Evolutionary conservation across 2,888 invertebrate genomes (phyloP).

Genomic region (Pseudolycoriella hygida): DNA sequence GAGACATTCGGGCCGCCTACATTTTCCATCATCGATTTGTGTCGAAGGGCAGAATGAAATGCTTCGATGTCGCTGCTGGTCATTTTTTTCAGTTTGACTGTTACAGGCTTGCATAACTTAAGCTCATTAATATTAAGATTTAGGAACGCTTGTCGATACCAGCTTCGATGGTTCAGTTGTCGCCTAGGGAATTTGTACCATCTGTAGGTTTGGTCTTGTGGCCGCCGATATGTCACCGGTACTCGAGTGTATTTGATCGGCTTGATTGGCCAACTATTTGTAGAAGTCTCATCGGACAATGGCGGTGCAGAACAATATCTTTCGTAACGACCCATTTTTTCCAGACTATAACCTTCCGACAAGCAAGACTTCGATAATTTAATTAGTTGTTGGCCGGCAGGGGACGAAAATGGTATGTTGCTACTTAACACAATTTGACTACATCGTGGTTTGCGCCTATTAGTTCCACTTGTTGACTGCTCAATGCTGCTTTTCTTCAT

Average conservation of each 20-base stretch:
- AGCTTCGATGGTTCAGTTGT: slow-evolving; percentile 20
- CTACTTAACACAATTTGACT: slow-evolving; percentile 30
- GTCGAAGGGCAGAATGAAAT: background rate
- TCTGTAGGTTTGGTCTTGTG: slow-evolving; percentile 20
- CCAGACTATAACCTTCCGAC: slow-evolving; percentile 29
- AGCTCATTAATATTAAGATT: slow-evolving; percentile 23
- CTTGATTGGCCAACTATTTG: slow-evolving; percentile 5
- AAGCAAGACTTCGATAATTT: slow-evolving; percentile 31
- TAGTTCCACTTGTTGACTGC: slow-evolving; percentile 15
- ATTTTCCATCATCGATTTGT: background rate
- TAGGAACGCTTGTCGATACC: slow-evolving; percentile 22
- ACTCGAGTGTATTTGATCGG: slow-evolving; percentile 18
- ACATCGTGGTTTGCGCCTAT: slow-evolving; percentile 25
- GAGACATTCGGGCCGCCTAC: background rate
- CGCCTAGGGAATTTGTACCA: slow-evolving; percentile 25
- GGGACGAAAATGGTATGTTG: slow-evolving; percentile 34
- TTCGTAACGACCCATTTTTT: slow-evolving; percentile 34
- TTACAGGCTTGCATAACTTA: slow-evolving; percentile 26
- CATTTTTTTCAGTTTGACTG: slow-evolving; percentile 24
- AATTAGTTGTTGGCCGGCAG: slow-evolving; percentile 31
- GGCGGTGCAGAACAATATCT: slow-evolving; percentile 32
- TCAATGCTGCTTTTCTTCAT: background rate
- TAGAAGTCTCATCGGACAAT: slow-evolving; percentile 12
- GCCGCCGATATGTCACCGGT: slow-evolving; percentile 23
- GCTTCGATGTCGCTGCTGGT: slow-evolving; percentile 6